These are phyloP conservation scores for Buceros bicornis DNA, from an alignment of 2,797 vertebrate genomes.

Conservation along the genomic window DNA sequence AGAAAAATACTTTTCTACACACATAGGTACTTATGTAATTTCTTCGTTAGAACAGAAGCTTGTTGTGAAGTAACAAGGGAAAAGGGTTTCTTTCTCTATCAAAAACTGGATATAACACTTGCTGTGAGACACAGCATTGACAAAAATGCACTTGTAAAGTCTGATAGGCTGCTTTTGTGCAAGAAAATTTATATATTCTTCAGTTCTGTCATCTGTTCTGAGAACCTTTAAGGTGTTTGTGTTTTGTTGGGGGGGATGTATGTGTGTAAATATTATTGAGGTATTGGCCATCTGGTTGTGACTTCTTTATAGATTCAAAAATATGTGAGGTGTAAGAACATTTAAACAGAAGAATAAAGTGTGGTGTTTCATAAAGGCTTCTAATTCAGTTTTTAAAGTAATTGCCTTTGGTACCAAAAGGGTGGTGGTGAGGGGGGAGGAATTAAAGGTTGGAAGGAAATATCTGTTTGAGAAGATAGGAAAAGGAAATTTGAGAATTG, in stretches of 20 bases:
- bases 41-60: slow-evolving; percentile 44
- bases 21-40: slow-evolving; percentile 55
- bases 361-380: slow-evolving; percentile 41
- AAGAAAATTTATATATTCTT: slow-evolving; percentile 30
- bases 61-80: not conserved
- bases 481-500: slow-evolving; percentile 91
- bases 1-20: slow-evolving; percentile 51
- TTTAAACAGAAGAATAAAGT: slow-evolving; percentile 29
- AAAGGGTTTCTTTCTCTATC: not conserved
- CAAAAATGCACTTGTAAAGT: slow-evolving; percentile 60
- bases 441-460: slow-evolving; percentile 80
- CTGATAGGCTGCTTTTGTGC: slow-evolving; percentile 45
- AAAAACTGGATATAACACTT: slow-evolving; percentile 11
- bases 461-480: slow-evolving; percentile 83
- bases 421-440: slow-evolving; percentile 37
- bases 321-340: not conserved
- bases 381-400: slow-evolving; percentile 61
- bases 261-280: not conserved
- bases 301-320: not conserved
- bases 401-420: slow-evolving; percentile 73
- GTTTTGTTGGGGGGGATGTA: not conserved
- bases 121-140: slow-evolving; percentile 15
- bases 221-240: not conserved
- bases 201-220: not conserved
- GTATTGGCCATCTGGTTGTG: not conserved